phyloP scores from a whole-genome alignment of 2,888 invertebrate genomes.

The Romanomermis culicivorax region DNA sequence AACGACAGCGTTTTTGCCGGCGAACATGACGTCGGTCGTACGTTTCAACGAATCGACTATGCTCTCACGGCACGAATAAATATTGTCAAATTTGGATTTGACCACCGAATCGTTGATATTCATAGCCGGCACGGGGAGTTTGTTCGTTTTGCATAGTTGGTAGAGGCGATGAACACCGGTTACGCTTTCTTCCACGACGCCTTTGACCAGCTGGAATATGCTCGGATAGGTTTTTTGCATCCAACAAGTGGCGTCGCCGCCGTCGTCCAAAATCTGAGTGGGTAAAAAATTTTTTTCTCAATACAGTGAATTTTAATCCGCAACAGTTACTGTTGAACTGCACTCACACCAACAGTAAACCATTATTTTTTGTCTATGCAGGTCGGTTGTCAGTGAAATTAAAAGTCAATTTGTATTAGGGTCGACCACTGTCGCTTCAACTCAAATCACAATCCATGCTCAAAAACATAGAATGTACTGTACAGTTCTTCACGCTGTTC shows the following conservation, averaged over 20 bases:
- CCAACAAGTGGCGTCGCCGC: slow-evolving; percentile 83
- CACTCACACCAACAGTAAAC: too few species aligned
- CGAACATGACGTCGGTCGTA: slow-evolving; percentile 88
- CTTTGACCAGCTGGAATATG: slow-evolving; percentile 76
- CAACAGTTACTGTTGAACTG: too few species aligned
- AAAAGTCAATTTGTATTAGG: neutral
- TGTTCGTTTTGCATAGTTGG: slow-evolving; percentile 77
- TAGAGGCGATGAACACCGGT: slow-evolving; percentile 92
- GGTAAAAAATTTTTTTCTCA: too few species aligned
- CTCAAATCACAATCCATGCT: too few species aligned
- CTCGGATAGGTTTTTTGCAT: slow-evolving; percentile 85
- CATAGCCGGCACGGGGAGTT: slow-evolving; percentile 85
- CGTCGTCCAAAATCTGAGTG: slow-evolving; percentile 60
- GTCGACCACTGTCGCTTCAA: neutral
- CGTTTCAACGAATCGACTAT: slow-evolving; percentile 61
- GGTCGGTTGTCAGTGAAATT: too few species aligned
- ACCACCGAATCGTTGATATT: slow-evolving; percentile 95
- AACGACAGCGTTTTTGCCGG: slow-evolving; percentile 81
- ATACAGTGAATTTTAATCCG: neutral
- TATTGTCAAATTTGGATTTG: slow-evolving; percentile 88
- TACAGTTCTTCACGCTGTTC: too few species aligned
- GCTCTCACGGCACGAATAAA: slow-evolving; percentile 80
- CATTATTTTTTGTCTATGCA: too few species aligned
- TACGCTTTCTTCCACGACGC: slow-evolving; percentile 88
- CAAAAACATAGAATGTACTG: too few species aligned